Base-by-base conservation (phyloP, 2,113 vertebrate species). In the Hydrolagus affinis region DNA sequence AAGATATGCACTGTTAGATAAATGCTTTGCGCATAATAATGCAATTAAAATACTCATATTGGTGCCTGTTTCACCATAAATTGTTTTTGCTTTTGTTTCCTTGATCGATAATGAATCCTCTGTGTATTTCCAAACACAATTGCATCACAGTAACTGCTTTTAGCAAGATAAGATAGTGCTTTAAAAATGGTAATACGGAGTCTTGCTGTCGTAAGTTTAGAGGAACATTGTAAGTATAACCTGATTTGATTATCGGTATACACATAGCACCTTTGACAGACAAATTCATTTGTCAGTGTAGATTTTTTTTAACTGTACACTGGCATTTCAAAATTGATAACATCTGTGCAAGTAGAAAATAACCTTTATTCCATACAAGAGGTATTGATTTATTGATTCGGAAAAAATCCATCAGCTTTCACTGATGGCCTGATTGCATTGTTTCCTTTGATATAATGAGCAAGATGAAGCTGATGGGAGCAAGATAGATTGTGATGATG, bases 311-410 rank as follows among this genome's bases (percentile, higher is more conserved):
- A 71, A 71, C 70, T 23, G 6, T 44, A 11, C 25, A 71, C 1
- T 28, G 25, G 28, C 25, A 73, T 73, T 75, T 57, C 44, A 44
- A 75, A 56, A 75, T 25, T 57, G 32, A 57, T 14, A 57, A 8
- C 44, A 75, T 44, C 28, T 15, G 21, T 19, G 19, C 73, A 75
- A 1, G 8, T 2, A 11, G 44, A 44, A 21, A 19, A 10, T 4
- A 56, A 57, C 11, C 44, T 30, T 71, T 8, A 73, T 6, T 73
- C 10, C 11, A 11, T 68, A 68, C 12, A 68, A 73, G 25, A 73
- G 15, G 32, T 74, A 19, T 75, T 75, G 44, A 75, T 75, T 75
- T 57, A 56, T n/a, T 75, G 73, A 75, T 32, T 32, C 71, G 56
- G 56, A 57, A n/a, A n/a, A n/a, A 56, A 28, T 74, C 28, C 12